These are phyloP conservation scores for Micronisus gabar DNA, from an alignment of 2,113 vertebrate species.

Conservation along the genomic window DNA sequence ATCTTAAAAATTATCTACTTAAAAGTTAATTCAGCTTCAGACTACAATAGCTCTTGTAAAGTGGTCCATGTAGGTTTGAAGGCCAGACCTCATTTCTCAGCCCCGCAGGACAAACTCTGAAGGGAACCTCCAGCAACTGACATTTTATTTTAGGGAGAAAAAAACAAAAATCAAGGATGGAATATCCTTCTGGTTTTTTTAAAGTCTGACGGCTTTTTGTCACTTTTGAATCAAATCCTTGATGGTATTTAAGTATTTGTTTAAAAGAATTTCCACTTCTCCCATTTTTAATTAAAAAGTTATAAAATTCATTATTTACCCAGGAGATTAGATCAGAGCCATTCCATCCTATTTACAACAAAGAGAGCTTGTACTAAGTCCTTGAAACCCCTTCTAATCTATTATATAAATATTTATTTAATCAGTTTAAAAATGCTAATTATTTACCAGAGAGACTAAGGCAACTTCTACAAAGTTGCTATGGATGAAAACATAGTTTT, in stretches of 20 bases:
- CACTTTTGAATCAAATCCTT: conserved; percentile 5
- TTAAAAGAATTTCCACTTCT: neutral
- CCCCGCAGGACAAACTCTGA: neutral
- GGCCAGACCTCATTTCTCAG: neutral
- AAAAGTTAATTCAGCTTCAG: neutral
- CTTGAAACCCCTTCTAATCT: conserved; percentile 44
- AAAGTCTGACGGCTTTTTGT: neutral
- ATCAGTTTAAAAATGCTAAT: conserved; percentile 23
- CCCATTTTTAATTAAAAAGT: conserved; percentile 35
- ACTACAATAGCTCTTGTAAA: neutral
- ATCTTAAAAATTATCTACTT: neutral
- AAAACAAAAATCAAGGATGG: neutral
- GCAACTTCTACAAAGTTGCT: conserved; percentile 2
- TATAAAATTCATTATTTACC: conserved; percentile 23
- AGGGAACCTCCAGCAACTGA: neutral
- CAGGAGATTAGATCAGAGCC: conserved; percentile 45
- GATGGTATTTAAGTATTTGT: neutral
- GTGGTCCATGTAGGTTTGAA: neutral
- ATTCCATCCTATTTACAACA: conserved; percentile 17
- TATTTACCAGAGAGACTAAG: conserved; percentile 25
- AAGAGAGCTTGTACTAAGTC: conserved; percentile 1
- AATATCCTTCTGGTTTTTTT: neutral
- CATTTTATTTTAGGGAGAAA: neutral
- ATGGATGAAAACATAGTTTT: neutral
- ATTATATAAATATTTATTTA: conserved; percentile 39